phyloP scores from a whole-genome alignment of 2,888 invertebrate species.

The Andrena haemorrhoa region DNA sequence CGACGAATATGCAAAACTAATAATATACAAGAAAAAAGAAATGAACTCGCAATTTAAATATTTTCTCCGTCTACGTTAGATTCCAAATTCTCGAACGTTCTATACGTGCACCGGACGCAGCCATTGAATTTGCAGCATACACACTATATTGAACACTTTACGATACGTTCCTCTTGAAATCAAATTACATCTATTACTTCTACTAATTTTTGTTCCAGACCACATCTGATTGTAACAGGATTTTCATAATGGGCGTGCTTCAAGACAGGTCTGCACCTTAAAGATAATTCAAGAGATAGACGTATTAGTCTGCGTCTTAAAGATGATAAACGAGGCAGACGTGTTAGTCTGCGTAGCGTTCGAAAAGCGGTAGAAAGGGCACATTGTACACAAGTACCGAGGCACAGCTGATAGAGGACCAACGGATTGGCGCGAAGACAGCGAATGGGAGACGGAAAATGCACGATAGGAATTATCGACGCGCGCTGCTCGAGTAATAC shows the following conservation, averaged over 20 bases:
- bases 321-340: too few species aligned
- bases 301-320: background rate
- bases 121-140: too few species aligned
- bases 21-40: too few species aligned
- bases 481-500: slow-evolving; percentile 65
- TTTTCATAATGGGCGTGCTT: background rate
- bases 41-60: too few species aligned
- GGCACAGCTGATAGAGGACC: slow-evolving; percentile 53
- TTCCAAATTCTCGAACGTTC: too few species aligned
- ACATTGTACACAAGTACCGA: slow-evolving; percentile 47
- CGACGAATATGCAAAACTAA: too few species aligned
- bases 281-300: background rate
- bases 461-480: slow-evolving; percentile 73
- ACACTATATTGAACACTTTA: too few species aligned
- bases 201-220: background rate
- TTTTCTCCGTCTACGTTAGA: too few species aligned
- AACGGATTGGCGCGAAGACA: slow-evolving; percentile 59
- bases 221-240: background rate
- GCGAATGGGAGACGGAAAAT: slow-evolving; percentile 58
- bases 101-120: too few species aligned
- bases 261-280: background rate
- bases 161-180: too few species aligned
- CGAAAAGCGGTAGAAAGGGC: slow-evolving; percentile 5
- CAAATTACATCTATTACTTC: too few species aligned
- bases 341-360: background rate